Evolutionary conservation across 2,888 invertebrate species (phyloP), one percentile per base, ranked within the genome.

Genomic region (Phengaris arion): DNA sequence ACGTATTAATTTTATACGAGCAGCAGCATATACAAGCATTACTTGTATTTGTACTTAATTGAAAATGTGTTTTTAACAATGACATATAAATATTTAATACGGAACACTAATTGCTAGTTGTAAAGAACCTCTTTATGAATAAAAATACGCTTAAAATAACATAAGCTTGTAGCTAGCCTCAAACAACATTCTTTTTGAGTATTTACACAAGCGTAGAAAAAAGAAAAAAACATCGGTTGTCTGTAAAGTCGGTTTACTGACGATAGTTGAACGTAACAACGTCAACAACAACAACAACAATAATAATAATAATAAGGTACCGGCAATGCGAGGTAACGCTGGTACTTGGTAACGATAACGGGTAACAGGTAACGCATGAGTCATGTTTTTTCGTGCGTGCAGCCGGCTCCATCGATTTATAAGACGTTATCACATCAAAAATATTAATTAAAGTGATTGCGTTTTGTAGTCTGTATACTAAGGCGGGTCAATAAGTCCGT

Each of bases 51-150:
- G 12, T 64, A 48, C 48, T 69, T 70, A 70, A 70, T 70, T 70
- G 51, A 51, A 70, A 70, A 70, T 70, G 70, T 51, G 22, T 51
- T 51, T 70, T 51, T 69, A 64, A 64, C 35, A 64, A 70, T 51
- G 48, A 70, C 70, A 64, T 69, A 69, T 70, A 70, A 70, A 70
- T 51, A 70, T 70, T 70, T 70, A 48, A 70, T 51, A 48, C 15
- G 2, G 15, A 48, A 22, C n/a, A 22, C 70, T 51, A 70, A 70
- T 51, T 70, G 22, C 6, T 1, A 22, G 15, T 70, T 70, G 70
- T 70, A 45, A 64, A 13, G 35, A 64, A 6, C 35, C 45, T 64
- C 64, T 64, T 64, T 64, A 64, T 64, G 59, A 59, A 59, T 59
- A 59, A 59, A 59, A 35, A 59, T 59, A 22, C 59, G 10, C 59